A percentile compares a stretch with the other conserved stretches of the same genome.
Evolutionary conservation across 2,797 vertebrate species (phyloP).

Genomic region (Oophaga sylvatica): DNA sequence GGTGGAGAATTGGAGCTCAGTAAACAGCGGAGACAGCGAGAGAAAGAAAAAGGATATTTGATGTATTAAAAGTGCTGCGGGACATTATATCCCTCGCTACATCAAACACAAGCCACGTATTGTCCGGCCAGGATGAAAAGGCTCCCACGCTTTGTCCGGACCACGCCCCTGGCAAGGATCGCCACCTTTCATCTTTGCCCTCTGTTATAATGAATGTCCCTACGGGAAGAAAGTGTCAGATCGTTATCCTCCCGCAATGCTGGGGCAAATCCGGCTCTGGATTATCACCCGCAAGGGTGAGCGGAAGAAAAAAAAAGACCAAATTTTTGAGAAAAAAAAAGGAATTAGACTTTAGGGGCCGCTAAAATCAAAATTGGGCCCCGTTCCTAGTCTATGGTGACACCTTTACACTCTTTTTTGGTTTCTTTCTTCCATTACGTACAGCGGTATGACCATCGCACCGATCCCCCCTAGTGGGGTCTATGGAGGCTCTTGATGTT

Average conservation of each 20-base stretch:
- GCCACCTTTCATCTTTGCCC: constrained; percentile 48
- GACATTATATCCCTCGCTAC: constrained; percentile 6
- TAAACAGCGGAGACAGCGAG: not conserved
- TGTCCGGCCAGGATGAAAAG: constrained; percentile 49
- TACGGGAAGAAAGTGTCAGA: constrained; percentile 18
- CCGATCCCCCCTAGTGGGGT: too few species aligned
- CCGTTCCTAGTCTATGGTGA: too few species aligned
- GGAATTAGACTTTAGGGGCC: too few species aligned
- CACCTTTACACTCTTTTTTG: too few species aligned
- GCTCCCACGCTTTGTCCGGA: constrained; percentile 33
- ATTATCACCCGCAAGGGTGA: not conserved
- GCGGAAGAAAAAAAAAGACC: not conserved
- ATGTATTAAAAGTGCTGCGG: constrained; percentile 25
- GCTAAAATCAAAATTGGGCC: too few species aligned
- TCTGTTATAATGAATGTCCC: constrained; percentile 50
- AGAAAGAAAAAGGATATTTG: not conserved
- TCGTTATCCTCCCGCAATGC: not conserved
- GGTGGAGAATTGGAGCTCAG: not conserved
- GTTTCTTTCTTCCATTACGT: too few species aligned
- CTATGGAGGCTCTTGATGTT: too few species aligned
- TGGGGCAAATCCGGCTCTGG: not conserved
- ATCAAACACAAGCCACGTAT: constrained; percentile 53
- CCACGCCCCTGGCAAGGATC: constrained; percentile 47
- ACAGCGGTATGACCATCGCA: too few species aligned
- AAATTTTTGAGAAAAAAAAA: too few species aligned